Evolutionary conservation across 1,140 invertebrate species (phyloP), one percentile per base, ranked within the genome.

Genomic region (Mercenaria mercenaria): DNA sequence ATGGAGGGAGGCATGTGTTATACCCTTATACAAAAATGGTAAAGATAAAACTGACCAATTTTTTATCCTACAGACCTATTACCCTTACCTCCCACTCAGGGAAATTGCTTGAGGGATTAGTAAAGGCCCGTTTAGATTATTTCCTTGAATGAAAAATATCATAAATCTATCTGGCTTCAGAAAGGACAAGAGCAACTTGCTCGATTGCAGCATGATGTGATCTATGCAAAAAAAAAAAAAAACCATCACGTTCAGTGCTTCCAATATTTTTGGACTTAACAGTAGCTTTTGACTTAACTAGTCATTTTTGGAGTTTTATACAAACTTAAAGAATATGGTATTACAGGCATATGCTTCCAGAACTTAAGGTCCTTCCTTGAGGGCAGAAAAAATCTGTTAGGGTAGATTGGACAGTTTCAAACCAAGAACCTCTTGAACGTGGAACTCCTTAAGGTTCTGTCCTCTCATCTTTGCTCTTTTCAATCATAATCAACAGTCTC

Each of bases 231-330:
- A 79, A 79, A 79, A 10, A 56, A 20, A 79, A 79, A 79, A 79
- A 79, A 10, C 32, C 18, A 11, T 29, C 20, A 4, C 43, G 47
- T 11, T 23, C 39, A 39, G 61, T 82, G 13, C 23, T 64, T 15
- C 34, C 80, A 4, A 64, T 82, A 6, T 41, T 67, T 23, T 39
- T 47, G n/a, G 52, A 61, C 52, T 59, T 61, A 11, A 29, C 47
- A 34, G 37, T 59, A 39, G 80, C 80, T 10, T 64, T 67, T 47
- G 61, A 82, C 59, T 26, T 82, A 39, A 82, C 80, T 2, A 64
- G 80, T 56, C 80, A 64, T 26, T 39, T n/a, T 29, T 41, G 80
- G 80, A 0, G 80, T 82, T 23, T n/a, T 82, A 43, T 82, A n/a
- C 37, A 82, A 67, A 67, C 32, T 61, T 41, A 82, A 43, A 39